Base-by-base conservation (phyloP, 2,888 invertebrate species). In the Bembecia ichneumoniformis region DNA sequence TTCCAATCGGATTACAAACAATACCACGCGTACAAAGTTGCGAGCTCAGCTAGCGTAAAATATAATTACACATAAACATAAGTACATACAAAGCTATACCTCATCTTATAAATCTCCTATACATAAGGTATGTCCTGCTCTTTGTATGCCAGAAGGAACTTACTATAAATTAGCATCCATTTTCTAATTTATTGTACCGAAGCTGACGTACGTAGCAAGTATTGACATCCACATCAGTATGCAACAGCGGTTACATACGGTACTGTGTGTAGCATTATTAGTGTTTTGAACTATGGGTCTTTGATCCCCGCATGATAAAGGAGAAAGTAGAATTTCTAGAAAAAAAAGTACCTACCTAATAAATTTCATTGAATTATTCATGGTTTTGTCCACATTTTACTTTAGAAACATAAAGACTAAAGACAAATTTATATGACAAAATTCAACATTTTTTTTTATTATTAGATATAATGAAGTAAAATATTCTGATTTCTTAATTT, bases 311-410 rank as follows among this genome's bases (percentile, higher is more conserved):
- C 57, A 58, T 59, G 71, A 71, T 68, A 69, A 28, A 59, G 66
- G 77, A 66, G 83, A 83, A 84, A 84, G 82, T 82, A 58, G 53
- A 69, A 70, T 74, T 79, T 78, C 74, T 74, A 74, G 63, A 51
- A 70, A 72, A 67, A 62, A 40, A 36, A 36, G 2, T 40, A 40
- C 13, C 13, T 40, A 28, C 7, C 20, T 28, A 28, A 20, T 20
- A 20, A 7, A 28, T 28, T n/a, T 28, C 7, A 28, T 40, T 40
- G 40, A 40, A 40, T 40, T 40, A 40, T 40, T 40, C 13, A 40
- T 40, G n/a, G 13, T 13, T 13, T 13, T 13, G 14, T 14, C 5
- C 14, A 10, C 40, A 14, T 7, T 2, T 40, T 40, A 1, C n/a
- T n/a, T 13, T 5, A 4, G 5, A 40, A 13, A 40, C n/a, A n/a